Base-by-base conservation (phyloP, 30 jellyfish, hydroid and myxozoan genomes). In the Euphysa ruthae region DNA sequence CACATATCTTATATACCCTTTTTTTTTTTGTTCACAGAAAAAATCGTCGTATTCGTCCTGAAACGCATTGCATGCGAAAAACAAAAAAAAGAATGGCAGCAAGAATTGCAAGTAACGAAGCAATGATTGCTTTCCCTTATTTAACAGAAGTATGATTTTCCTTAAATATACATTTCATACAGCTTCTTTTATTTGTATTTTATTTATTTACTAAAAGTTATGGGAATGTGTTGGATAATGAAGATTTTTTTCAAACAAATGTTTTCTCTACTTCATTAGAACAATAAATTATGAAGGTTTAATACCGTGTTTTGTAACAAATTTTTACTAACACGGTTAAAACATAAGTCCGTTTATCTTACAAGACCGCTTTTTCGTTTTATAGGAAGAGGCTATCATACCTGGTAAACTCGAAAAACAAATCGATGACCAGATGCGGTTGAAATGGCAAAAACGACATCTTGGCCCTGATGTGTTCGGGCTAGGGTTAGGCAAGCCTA, bases 381-480 rank as follows among this genome's bases (percentile, higher is more conserved):
- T 43, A 22, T 2, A 68, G 80, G 77, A 68, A 24, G 80, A 68
- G 49, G 80, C 74, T 44, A 28, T 18, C 6, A 68, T 51, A 4
- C 52, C 43, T 21, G 74, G 2, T 12, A 50, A 50, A 42, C 18
- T 43, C 23, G 43, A 68, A 6, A 34, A 68, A 50, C 46, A 20
- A 0, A 32, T 21, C 44, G 54, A 14, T 3, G 49, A 25, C 10
- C 32, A 42, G 32, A 22, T 16, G 12, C 77, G 77, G 5, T 33
- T 15, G 63, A n/a, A 7, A 10, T 68, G 74, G 74, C 80, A 68
- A 55, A 49, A 50, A 43, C 38, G 80, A 1, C 46, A 23, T 43
- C 29, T 68, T n/a, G 80, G 80, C n/a, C 50, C 46, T 68, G 80
- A 68, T 29, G 80, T 68, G 44, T 68, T 68, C 49, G 80, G 80